Base-by-base conservation (phyloP, 2,797 vertebrate species). In the Chaenodraco wilsoni region DNA sequence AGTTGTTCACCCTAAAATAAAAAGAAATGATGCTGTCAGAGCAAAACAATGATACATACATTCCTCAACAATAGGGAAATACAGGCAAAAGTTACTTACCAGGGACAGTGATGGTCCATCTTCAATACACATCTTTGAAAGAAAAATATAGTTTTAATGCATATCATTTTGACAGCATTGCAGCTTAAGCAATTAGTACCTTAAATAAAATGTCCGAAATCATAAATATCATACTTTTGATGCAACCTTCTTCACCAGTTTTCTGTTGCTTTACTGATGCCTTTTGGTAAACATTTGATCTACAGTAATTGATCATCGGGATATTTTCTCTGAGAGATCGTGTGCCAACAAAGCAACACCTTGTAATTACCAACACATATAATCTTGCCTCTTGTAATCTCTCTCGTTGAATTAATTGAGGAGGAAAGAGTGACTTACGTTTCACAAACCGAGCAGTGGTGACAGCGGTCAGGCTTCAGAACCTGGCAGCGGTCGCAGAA, bases 71-170 rank as follows among this genome's bases (percentile, higher is more conserved):
- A 37, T 5, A 52, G 23, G 46, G 4, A 78, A 66, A 45, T 12
- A 31, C 5, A 58, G 11, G 5, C 8, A 0, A 2, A 10, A 45
- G 4, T 59, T 69, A 21, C 95, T 82, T 94, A 99, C 98, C 98
- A 99, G 0, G 98, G 98, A 76, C 98, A 99, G 82, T 99, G 98
- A 92, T 99, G 98, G 92, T 99, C 98, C 98, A 99, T 99, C 93
- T 99, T 99, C 85, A 99, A 92, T 77, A 99, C 96, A 56, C 98
- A 99, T 74, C 98, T 99, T 84, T 21, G 85, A 84, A 70, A 80
- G 8, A 66, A 69, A 74, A 73, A 54, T 0, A 19, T 43, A 46
- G 16, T 48, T 45, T 77, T 65, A 61, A 23, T 43, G 41, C 3
- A 69, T 4, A 15, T 71, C 1, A 63, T 40, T 40, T 65, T 54